Conservation (phyloP, 2,888 invertebrate species). For the Ochropleura plecta region DNA sequence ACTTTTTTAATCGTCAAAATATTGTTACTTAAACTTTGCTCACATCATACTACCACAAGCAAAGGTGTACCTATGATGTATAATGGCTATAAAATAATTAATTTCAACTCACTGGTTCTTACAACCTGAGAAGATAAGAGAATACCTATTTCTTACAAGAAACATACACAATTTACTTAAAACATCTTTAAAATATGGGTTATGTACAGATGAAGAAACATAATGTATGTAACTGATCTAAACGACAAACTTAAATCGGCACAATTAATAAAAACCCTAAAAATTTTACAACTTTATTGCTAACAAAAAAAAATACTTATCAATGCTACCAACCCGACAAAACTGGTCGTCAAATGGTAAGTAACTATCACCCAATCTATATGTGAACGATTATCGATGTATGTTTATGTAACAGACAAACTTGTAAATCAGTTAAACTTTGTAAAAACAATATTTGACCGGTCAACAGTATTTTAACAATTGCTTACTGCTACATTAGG, state of each 20-base stretch:
- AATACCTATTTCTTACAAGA: not conserved
- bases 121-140: conserved; percentile 3
- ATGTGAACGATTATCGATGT: conserved; percentile 59
- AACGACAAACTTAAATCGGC: conserved; percentile 30
- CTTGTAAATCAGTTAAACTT: not conserved
- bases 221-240: conserved; percentile 41
- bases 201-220: conserved; percentile 5
- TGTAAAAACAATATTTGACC: not conserved
- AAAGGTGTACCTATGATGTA: not conserved
- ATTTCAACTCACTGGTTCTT: conserved; percentile 6
- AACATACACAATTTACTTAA: conserved; percentile 18
- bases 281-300: conserved; percentile 40
- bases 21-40: not conserved
- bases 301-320: conserved; percentile 42
- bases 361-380: conserved; percentile 48
- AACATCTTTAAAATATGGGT: not conserved
- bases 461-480: too few species aligned
- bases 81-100: not conserved
- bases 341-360: conserved; percentile 46
- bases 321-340: conserved; percentile 61
- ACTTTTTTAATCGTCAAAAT: not conserved
- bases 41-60: too few species aligned
- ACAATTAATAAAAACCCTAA: conserved; percentile 16
- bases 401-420: conserved; percentile 30
- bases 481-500: too few species aligned